Evolutionary conservation across 2,113 vertebrate species (phyloP).

Genomic region (Australoheros scitulus): DNA sequence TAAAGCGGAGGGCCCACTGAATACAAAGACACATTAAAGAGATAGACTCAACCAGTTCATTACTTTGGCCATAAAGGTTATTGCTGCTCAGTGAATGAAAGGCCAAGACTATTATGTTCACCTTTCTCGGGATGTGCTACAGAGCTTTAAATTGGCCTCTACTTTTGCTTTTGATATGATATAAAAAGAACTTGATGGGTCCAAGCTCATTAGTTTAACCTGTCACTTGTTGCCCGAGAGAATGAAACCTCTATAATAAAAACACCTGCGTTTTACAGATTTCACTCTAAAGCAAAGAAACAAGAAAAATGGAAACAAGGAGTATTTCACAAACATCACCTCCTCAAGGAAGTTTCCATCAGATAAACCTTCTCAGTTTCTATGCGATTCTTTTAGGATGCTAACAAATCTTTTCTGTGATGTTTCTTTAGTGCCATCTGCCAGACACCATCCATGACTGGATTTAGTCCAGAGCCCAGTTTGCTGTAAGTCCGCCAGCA

Average conservation of each 20-base stretch:
- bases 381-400: conserved; percentile 9
- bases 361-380: conserved; percentile 9
- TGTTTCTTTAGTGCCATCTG: conserved; percentile 41
- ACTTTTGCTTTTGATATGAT: conserved; percentile 64
- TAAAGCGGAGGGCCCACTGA: conserved; percentile 65
- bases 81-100: conserved; percentile 75
- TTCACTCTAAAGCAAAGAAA: neutral
- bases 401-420: conserved; percentile 5
- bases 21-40: conserved; percentile 76
- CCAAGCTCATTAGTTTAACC: conserved; percentile 71
- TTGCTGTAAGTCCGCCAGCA: conserved; percentile 48
- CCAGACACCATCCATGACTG: conserved; percentile 44
- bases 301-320: neutral
- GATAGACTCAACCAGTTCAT: conserved; percentile 75
- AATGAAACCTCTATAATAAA: conserved; percentile 22
- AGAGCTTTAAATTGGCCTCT: conserved; percentile 74
- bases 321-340: neutral
- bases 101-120: conserved; percentile 75
- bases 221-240: conserved; percentile 56
- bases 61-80: conserved; percentile 78
- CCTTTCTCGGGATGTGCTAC: conserved; percentile 68
- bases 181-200: conserved; percentile 60
- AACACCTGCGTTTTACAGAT: neutral
- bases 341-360: neutral
- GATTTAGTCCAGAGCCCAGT: conserved; percentile 50